Conservation (phyloP, 2,888 invertebrate genomes). For the Plemyria rubiginata region DNA sequence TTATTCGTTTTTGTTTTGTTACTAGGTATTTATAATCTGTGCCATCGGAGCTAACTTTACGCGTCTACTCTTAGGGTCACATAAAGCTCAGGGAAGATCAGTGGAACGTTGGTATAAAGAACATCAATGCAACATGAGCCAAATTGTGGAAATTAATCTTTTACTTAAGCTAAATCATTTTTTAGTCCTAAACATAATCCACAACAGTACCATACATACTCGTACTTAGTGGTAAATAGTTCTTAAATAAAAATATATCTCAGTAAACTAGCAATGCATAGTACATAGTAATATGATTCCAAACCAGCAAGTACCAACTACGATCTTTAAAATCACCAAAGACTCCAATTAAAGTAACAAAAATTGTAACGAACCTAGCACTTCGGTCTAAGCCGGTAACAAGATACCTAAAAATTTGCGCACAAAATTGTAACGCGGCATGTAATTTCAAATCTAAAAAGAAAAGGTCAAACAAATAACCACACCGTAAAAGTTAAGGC, state of each 20-base stretch:
- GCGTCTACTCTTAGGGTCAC: too few species aligned
- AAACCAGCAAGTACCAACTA: not conserved
- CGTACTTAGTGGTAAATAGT: too few species aligned
- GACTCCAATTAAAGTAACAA: not conserved
- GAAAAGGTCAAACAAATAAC: conserved; percentile 23
- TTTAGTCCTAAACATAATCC: too few species aligned
- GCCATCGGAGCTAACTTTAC: too few species aligned
- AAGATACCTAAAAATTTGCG: not conserved
- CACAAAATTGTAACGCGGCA: conserved; percentile 3
- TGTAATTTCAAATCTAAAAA: conserved; percentile 10
- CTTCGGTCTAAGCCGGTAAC: not conserved
- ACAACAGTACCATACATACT: not conserved
- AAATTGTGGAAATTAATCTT: too few species aligned
- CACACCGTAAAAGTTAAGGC: conserved; percentile 24
- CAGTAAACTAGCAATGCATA: not conserved
- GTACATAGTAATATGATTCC: not conserved
- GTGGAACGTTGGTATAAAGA: too few species aligned
- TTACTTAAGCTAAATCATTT: too few species aligned
- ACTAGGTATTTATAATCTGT: too few species aligned
- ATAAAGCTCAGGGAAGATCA: too few species aligned
- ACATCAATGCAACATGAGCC: too few species aligned
- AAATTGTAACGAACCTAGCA: not conserved
- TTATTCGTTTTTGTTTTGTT: too few species aligned
- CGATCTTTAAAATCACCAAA: not conserved
- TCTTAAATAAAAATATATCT: not conserved